Evolutionary conservation across 1,140 invertebrate genomes (phyloP), one percentile per base, ranked within the genome.

Genomic region (Reticulitermes speratus): DNA sequence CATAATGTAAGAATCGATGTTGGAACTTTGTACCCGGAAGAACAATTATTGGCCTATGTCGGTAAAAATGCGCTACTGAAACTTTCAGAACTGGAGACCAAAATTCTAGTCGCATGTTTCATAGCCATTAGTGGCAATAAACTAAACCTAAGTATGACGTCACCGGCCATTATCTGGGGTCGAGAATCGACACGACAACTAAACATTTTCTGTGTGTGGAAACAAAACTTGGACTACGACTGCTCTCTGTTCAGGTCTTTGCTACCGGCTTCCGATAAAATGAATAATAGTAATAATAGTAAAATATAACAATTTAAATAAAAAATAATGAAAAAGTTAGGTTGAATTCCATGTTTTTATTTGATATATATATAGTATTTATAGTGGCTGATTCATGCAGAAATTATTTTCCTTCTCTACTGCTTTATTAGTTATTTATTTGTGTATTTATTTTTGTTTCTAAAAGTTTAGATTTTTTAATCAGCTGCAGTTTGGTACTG

Each of bases 151-250:
- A 75, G 14, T 8, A 8, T 75, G 65, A 75, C 65, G 65, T 75
- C 65, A 75, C 65, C n/a, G n/a, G 65, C n/a, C 65, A 75, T 75
- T 75, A 75, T 75, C 65, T 75, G 25, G 65, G 65, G 65, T 75
- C n/a, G 65, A 75, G 65, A 75, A 75, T 75, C 65, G 65, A 75
- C 65, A 75, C 65, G 65, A 75, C 65, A 75, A 75, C 65, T 30
- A 30, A 75, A 30, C 65, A 75, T 75, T 75, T 75, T 75, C 65
- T 75, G 8, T 30, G 65, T 75, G n/a, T 30, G 25, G 59, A 65
- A 65, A 65, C 59, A 65, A 65, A 65, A 65, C 16, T 65, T 65
- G 59, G 21, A 23, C 59, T 65, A 25, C 7, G 5, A 25, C 11
- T 25, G n/a, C 8, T 30, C 16, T 75, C 65, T 30, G n/a, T 75